Base-by-base conservation (phyloP, 2,888 invertebrate species). In the Nephrotoma guestfalica region DNA sequence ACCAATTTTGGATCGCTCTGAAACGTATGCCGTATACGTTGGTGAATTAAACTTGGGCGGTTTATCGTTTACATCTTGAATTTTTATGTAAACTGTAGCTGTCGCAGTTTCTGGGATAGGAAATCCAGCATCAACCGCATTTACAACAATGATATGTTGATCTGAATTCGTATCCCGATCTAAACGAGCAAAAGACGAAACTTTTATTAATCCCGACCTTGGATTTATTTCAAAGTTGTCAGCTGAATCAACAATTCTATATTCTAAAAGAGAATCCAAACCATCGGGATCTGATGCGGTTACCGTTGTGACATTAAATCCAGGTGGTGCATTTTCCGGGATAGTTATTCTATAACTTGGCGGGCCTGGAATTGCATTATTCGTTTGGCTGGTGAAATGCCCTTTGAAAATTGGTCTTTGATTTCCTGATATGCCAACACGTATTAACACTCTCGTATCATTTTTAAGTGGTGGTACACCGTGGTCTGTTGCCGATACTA, bases 241-340 rank as follows among this genome's bases (percentile, higher is more conserved):
- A 88, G 94, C 95, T 0, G 95, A 94, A 0, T 96, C 96, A 41
- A 95, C 94, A 87, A 96, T 94, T 88, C 94, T 93, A 89, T 96
- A 96, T 0, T 93, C 93, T 0, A 96, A 89, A 9, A 94, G 91
- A 88, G 93, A 93, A 89, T 96, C 95, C 13, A 95, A 91, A 0
- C 96, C 96, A 90, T 96, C 96, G 0, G 96, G 96, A 91, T 96
- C 96, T 87, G 94, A 95, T 0, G 97, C 97, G 30, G 93, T 90
- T 0, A 96, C 95, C 85, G 92, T 93, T 0, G 95, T 94, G 0
- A 97, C 94, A 90, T 94, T 94, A 13, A 94, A 93, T 0, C 96
- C 96, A 1, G 94, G 91, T 2, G 92, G 90, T 0, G 96, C 94
- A 89, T 96, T 95, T 91, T 96, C 96, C 86, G 93, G 92, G 30